Evolutionary conservation across 2,113 vertebrate genomes (phyloP), one percentile per base, ranked within the genome.

Genomic region (Pomatorhinus ruficollis): DNA sequence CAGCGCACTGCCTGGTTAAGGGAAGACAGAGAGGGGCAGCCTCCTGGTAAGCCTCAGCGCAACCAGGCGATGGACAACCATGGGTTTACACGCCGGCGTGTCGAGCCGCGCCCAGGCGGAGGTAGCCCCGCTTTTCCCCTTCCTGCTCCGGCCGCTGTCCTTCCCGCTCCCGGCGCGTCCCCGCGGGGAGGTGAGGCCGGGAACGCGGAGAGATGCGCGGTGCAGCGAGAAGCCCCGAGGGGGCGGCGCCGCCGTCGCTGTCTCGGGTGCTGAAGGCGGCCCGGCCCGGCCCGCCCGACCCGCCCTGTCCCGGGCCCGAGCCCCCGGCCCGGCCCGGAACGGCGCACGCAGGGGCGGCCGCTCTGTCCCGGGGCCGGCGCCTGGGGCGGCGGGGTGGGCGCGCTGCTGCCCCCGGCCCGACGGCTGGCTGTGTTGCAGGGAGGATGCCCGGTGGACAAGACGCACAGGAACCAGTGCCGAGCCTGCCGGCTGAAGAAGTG

Each of bases 401-500:
- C 44, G 14, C 68, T 18, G 74, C 42, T 57, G 15, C 30, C 64
- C 87, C 40, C 47, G 57, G 18, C 31, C 82, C 72, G 57, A 89
- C 53, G 44, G 50, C 77, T 80, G 77, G 15, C 68, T 98, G 90
- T 96, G 64, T 97, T 97, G 53, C 96, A 99, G 99, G 99, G 99
- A 66, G 99, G 99, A 28, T 99, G 99, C 96, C 99, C 99, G 7
- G 99, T 99, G 94, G 99, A 99, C 98, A 99, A 99, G 98, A 99
- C 99, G 10, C 99, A 99, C 98, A 98, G 99, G 97, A 99, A 99
- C 98, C 99, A 99, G 97, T 99, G 99, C 98, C 97, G 99, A 97
- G 99, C 99, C 24, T 99, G 99, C 96, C 99, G 99, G 70, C 98
- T 99, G 98, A 99, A 99, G 98, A 99, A 99, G 97, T 99, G 99